Conservation (phyloP, 2,888 invertebrate genomes). For the Drosophila hamatofila region DNA sequence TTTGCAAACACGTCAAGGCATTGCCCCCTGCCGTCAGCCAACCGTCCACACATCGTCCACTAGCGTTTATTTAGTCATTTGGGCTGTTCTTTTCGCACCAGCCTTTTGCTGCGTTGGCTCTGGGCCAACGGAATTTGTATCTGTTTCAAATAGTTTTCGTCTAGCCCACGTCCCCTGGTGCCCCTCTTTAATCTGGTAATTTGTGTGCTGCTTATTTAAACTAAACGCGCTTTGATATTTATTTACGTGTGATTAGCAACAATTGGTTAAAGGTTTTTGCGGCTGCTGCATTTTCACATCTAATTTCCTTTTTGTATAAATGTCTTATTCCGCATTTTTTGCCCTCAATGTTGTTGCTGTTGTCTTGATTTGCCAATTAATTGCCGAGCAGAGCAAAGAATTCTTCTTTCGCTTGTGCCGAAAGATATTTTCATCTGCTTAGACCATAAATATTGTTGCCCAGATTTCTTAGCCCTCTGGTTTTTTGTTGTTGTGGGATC, state of each 20-base stretch:
- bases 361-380: conserved; percentile 41
- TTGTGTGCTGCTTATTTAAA: conserved; percentile 53
- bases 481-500: background rate
- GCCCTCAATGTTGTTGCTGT: background rate
- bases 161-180: background rate
- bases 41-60: background rate
- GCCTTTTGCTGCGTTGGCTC: conserved; percentile 37
- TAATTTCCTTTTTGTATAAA: conserved; percentile 16
- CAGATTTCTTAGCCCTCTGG: conserved; percentile 21
- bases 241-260: conserved; percentile 66
- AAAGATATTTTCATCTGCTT: conserved; percentile 55
- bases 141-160: conserved; percentile 69
- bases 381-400: conserved; percentile 20
- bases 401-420: conserved; percentile 6
- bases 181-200: conserved; percentile 14
- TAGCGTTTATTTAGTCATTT: conserved; percentile 27
- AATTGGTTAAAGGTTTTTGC: conserved; percentile 48
- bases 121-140: conserved; percentile 73
- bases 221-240: conserved; percentile 65
- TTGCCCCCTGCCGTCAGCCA: background rate
- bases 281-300: conserved; percentile 28
- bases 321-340: conserved; percentile 9
- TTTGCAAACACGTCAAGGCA: conserved; percentile 71
- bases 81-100: conserved; percentile 44
- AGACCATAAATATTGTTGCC: conserved; percentile 56